A percentile compares a stretch with the other conserved stretches of the same genome.
phyloP scores from a whole-genome alignment of 2,888 invertebrate species.

The Fissipunctia ypsillon region DNA sequence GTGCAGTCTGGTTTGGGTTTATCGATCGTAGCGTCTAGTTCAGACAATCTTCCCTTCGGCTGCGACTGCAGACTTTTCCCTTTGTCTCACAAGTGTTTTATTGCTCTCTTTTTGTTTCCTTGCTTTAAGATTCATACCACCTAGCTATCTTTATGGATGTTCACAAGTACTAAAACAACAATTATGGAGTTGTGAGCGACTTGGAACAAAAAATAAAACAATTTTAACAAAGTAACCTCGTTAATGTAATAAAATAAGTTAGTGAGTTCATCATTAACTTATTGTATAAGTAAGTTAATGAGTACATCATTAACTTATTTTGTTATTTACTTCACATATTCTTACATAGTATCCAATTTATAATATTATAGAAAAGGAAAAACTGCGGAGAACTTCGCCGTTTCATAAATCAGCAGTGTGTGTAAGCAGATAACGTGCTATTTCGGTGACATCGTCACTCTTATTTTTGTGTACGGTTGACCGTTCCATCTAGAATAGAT shows the following conservation, averaged over 20 bases:
- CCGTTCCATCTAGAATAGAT: slow-evolving; percentile 54
- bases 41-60: slow-evolving; percentile 67
- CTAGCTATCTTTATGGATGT: neutral
- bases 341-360: slow-evolving; percentile 24
- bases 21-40: slow-evolving; percentile 84
- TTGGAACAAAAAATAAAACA: slow-evolving; percentile 12
- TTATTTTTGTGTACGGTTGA: slow-evolving; percentile 60
- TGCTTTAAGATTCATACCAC: neutral
- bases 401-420: slow-evolving; percentile 41
- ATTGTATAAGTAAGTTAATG: too few relatives aligned
- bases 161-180: slow-evolving; percentile 13
- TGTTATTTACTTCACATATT: slow-evolving; percentile 24
- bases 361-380: slow-evolving; percentile 1
- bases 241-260: too few relatives aligned
- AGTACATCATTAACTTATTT: slow-evolving; percentile 13
- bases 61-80: slow-evolving; percentile 48
- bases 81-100: slow-evolving; percentile 40
- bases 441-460: slow-evolving; percentile 60
- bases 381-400: slow-evolving; percentile 5
- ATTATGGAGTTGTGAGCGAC: neutral
- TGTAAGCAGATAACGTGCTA: slow-evolving; percentile 53
- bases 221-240: slow-evolving; percentile 16
- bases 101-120: slow-evolving; percentile 26
- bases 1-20: slow-evolving; percentile 79
- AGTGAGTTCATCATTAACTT: too few relatives aligned